A percentile compares a stretch with the other conserved stretches of the same genome.
Evolutionary conservation across 2,797 vertebrate species (phyloP).

Genomic region (Trachurus trachurus): DNA sequence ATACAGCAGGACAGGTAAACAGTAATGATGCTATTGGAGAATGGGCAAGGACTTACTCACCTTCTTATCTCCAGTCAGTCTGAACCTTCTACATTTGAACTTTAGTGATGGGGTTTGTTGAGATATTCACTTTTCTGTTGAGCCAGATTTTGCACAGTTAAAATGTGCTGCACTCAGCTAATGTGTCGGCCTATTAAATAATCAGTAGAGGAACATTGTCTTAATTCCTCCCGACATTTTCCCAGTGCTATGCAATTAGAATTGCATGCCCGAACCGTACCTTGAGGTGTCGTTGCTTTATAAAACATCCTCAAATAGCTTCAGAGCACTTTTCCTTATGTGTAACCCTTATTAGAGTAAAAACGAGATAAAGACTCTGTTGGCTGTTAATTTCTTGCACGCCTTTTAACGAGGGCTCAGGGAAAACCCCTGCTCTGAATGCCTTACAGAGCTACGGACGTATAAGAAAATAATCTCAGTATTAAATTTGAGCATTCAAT

Average conservation of each 20-base stretch:
- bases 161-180: slow-evolving; percentile 69
- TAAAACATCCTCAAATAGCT: slow-evolving; percentile 79
- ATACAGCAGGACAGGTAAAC: slow-evolving; percentile 65
- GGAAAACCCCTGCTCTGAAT: slow-evolving; percentile 62
- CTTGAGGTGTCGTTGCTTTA: slow-evolving; percentile 75
- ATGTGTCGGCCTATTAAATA: slow-evolving; percentile 63
- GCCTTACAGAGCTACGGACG: slow-evolving; percentile 64
- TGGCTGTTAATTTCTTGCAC: slow-evolving; percentile 72
- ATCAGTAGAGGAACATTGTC: slow-evolving; percentile 65
- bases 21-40: slow-evolving; percentile 57
- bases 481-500: slow-evolving; percentile 69
- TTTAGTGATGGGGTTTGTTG: slow-evolving; percentile 38
- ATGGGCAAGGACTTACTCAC: slow-evolving; percentile 50
- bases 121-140: slow-evolving; percentile 28
- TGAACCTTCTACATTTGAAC: slow-evolving; percentile 20
- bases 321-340: slow-evolving; percentile 70
- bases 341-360: slow-evolving; percentile 65
- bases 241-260: slow-evolving; percentile 67
- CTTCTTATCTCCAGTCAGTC: slow-evolving; percentile 13
- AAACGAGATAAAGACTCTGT: slow-evolving; percentile 71
- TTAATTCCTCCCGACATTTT: slow-evolving; percentile 70
- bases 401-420: slow-evolving; percentile 68
- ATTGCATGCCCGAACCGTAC: slow-evolving; percentile 64
- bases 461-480: slow-evolving; percentile 62
- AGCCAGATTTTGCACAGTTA: slow-evolving; percentile 41